Conservation (phyloP, 2,113 vertebrate genomes). For the Melanocharis versteri region DNA sequence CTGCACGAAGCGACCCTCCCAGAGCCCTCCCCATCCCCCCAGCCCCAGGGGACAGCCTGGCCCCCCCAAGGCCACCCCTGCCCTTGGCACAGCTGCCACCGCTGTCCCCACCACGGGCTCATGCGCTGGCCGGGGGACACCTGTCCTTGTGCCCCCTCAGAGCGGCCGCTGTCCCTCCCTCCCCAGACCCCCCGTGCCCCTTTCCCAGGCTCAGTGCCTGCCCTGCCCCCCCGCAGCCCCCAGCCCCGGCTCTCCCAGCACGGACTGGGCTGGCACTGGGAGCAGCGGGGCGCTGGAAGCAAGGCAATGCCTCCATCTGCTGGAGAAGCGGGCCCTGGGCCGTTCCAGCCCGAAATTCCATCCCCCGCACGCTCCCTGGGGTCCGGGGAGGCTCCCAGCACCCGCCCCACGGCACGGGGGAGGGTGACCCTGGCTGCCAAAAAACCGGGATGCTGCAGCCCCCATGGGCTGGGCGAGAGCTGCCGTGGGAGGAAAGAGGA, state of each 20-base stretch:
- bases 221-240: neutral
- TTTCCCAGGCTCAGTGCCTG: neutral
- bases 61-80: neutral
- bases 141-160: neutral
- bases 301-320: conserved; percentile 2
- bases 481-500: neutral
- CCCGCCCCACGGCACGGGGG: accelerated
- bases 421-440: neutral
- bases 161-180: neutral
- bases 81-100: neutral
- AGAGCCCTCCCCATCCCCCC: accelerated
- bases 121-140: neutral
- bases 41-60: neutral
- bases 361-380: accelerated
- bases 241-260: neutral
- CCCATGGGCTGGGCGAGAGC: neutral
- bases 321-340: neutral
- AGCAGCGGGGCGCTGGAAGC: neutral
- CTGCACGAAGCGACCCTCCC: too few relatives aligned
- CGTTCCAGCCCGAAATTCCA: accelerated
- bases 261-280: neutral
- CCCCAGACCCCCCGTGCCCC: accelerated
- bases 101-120: accelerated
- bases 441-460: neutral
- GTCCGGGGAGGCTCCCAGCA: accelerated